Conservation (phyloP, 2,888 invertebrate genomes). For the Thalpophila matura region DNA sequence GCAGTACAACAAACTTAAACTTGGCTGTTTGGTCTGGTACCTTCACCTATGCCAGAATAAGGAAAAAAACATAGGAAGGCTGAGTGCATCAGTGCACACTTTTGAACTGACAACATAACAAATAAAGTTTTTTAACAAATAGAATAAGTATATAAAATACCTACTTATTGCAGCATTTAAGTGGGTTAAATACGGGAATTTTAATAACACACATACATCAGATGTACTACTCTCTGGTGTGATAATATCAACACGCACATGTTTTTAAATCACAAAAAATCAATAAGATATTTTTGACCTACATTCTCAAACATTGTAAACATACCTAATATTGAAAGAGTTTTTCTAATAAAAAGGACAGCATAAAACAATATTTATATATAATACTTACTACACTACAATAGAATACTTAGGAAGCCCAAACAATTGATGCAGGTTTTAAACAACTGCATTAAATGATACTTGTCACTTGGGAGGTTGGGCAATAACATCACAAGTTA, state of each 20-base stretch:
- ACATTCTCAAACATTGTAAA: slow-evolving; percentile 14
- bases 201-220: no score
- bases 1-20: not conserved
- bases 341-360: not conserved
- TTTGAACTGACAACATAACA: not conserved
- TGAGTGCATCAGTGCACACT: no score
- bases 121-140: not conserved
- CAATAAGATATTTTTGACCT: slow-evolving; percentile 33
- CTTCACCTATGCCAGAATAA: not conserved
- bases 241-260: no score
- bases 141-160: no score
- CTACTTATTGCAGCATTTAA: no score
- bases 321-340: not conserved
- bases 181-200: no score
- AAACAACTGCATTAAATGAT: not conserved
- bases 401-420: slow-evolving; percentile 9
- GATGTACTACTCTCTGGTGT: no score
- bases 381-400: slow-evolving; percentile 7
- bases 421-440: not conserved
- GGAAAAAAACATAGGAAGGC: not conserved
- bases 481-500: slow-evolving; percentile 25
- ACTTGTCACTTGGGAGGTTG: slow-evolving; percentile 20
- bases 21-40: not conserved
- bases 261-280: slow-evolving; percentile 31
- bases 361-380: not conserved